Evolutionary conservation across 1,140 invertebrate genomes (phyloP).

Genomic region (Caerostris extrusa): DNA sequence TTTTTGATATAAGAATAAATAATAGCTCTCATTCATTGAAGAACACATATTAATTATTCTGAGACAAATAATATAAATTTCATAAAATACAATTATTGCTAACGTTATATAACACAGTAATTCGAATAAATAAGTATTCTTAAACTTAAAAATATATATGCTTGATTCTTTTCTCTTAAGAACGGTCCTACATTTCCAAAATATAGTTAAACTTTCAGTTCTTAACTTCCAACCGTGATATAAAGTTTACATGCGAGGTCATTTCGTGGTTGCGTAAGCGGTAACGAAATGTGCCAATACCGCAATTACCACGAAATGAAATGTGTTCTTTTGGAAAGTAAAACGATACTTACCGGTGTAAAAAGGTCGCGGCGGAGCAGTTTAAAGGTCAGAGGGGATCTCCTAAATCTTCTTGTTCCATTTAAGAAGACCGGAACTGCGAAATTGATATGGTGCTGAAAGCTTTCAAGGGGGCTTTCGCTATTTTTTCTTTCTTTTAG

Average conservation of each 20-base stretch:
- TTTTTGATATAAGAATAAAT: no score
- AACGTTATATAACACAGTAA: no score
- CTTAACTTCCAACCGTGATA: not conserved
- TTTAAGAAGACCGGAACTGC: not conserved
- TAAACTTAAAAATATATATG: no score
- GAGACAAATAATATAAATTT: no score
- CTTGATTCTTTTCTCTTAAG: no score
- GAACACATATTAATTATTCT: no score
- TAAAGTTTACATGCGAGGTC: not conserved
- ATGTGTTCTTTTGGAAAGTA: not conserved
- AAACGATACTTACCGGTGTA: not conserved
- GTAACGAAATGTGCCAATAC: constrained; percentile 19
- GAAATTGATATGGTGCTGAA: not conserved
- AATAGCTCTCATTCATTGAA: no score
- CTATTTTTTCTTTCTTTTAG: not conserved
- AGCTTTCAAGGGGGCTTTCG: not conserved
- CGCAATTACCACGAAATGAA: not conserved
- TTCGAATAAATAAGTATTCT: no score
- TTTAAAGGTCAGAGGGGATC: not conserved
- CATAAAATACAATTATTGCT: no score
- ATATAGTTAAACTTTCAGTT: not conserved
- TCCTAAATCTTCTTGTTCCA: not conserved
- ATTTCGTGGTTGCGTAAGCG: not conserved
- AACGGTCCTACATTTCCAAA: no score
- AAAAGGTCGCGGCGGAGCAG: not conserved